Conservation (phyloP, 2,888 invertebrate genomes). For the Graphium colonna region DNA sequence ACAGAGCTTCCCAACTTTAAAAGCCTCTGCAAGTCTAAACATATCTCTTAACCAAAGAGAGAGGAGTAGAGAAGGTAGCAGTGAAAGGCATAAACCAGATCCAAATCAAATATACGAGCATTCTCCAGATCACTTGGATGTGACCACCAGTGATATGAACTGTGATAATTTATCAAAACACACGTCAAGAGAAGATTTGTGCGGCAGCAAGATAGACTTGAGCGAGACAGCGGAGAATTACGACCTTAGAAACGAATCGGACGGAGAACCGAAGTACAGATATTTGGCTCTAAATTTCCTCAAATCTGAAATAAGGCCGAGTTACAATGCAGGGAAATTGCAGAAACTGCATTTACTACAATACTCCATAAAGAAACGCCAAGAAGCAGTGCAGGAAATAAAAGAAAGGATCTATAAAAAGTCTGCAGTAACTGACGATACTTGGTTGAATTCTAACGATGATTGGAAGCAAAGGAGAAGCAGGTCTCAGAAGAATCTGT, state of each 20-base stretch:
- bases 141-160: conserved; percentile 46
- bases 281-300: conserved; percentile 74
- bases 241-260: conserved; percentile 60
- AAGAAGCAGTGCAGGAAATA: conserved; percentile 80
- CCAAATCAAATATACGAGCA: conserved; percentile 66
- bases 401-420: conserved; percentile 71
- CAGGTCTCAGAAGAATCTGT: conserved; percentile 59
- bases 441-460: conserved; percentile 41
- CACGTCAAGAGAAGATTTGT: conserved; percentile 54
- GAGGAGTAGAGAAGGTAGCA: conserved; percentile 40
- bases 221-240: conserved; percentile 74
- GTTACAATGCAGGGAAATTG: conserved; percentile 86
- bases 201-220: conserved; percentile 59
- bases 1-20: conserved; percentile 57
- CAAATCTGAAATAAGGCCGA: conserved; percentile 83
- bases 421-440: conserved; percentile 55
- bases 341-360: conserved; percentile 85
- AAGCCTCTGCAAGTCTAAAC: conserved; percentile 58
- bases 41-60: conserved; percentile 47
- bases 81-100: conserved; percentile 41
- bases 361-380: conserved; percentile 85
- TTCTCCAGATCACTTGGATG: conserved; percentile 64
- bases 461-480: conserved; percentile 50
- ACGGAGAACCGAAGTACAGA: conserved; percentile 62
- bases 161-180: conserved; percentile 52